Conservation (phyloP, 2,113 vertebrate genomes). For the Albula glossodonta region DNA sequence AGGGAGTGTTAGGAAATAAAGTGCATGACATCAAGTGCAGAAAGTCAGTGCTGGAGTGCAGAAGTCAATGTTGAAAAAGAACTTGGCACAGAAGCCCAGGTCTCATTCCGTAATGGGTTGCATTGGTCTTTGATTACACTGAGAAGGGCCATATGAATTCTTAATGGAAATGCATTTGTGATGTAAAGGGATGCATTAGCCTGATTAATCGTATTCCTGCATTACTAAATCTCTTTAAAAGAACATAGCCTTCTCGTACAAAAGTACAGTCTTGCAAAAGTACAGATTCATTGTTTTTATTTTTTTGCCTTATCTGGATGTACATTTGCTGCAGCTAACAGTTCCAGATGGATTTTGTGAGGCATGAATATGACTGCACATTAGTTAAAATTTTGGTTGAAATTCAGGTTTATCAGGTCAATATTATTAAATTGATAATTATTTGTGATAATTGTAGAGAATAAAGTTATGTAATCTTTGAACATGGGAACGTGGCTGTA, state of each 20-base stretch:
- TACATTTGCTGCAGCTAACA: neutral
- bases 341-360: neutral
- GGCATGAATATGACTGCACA: neutral
- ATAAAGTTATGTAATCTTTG: too few species aligned
- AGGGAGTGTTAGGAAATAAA: neutral
- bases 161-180: slow-evolving; percentile 49
- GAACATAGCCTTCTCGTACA: slow-evolving; percentile 17
- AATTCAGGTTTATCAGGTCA: neutral
- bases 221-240: slow-evolving; percentile 36
- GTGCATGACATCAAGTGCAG: too few species aligned
- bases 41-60: neutral
- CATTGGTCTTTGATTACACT: slow-evolving; percentile 45
- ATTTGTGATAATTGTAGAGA: too few species aligned
- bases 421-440: neutral
- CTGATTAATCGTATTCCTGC: slow-evolving; percentile 44
- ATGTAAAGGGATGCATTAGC: slow-evolving; percentile 49
- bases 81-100: slow-evolving; percentile 33
- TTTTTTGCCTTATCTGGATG: neutral
- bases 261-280: slow-evolving; percentile 11
- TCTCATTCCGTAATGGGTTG: slow-evolving; percentile 49
- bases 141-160: slow-evolving; percentile 35
- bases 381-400: neutral
- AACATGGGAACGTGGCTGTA: too few species aligned
- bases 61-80: slow-evolving; percentile 13
- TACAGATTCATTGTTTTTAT: neutral